Base-by-base conservation (phyloP, 1,140 invertebrate genomes). In the Pristionchus pacificus region DNA sequence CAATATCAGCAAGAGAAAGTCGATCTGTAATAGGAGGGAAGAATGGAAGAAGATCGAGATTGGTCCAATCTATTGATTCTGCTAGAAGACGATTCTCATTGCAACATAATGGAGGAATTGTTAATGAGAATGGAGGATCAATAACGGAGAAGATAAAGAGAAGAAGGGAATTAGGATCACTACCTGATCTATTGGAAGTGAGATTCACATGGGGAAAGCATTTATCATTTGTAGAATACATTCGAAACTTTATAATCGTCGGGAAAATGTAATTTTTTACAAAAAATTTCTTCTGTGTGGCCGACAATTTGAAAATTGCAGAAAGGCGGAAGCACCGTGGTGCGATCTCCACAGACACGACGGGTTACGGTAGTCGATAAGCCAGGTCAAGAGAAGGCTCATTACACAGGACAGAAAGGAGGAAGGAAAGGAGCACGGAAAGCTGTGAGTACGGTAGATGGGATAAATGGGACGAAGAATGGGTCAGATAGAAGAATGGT, bases 361-460 rank as follows among this genome's bases (percentile, higher is more conserved):
- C 65, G 71, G 25, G 71, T 73, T 24, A 73, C 71, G 10, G 71
- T 73, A 6, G 71, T 73, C n/a, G 71, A 73, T 58, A 74, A 71
- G 2, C 71, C 71, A 25, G 71, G 71, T n/a, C 71, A 73, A 31
- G 71, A 73, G 28, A 73, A 73, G 59, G 71, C 71, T 25, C 71
- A 73, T 49, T 72, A 63, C 69, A 73, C 71, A 30, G 33, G 15
- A 15, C 25, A 62, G 49, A 31, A 59, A 58, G 28, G 63, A 63
- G 24, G 57, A 60, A 14, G 59, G 61, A 72, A 70, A 73, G 29
- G 24, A 38, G 24, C 27, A 59, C 14, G 14, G 66, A 30, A 60
- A 38, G 31, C 6, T 60, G 38, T 6, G 19, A 49, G 38, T 49
- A n/a, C n/a, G n/a, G n/a, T n/a, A n/a, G n/a, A n/a, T n/a, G n/a